These are phyloP conservation scores for Pardosa pseudoannulata DNA, from an alignment of 2,888 invertebrate species.

Conservation along the genomic window DNA sequence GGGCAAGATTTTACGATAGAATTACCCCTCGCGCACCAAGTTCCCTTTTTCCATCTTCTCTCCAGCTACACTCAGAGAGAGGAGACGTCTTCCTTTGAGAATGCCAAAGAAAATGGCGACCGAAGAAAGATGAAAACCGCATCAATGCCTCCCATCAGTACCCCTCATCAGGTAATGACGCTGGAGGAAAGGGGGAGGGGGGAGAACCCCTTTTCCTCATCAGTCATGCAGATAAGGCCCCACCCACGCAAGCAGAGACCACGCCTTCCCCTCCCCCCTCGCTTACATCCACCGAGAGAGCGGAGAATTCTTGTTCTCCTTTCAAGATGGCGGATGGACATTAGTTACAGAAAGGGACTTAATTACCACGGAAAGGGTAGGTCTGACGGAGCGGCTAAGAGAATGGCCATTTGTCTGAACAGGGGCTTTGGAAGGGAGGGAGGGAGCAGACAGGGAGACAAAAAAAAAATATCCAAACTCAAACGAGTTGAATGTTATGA, in stretches of 20 bases:
- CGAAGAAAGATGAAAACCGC: conserved; percentile 47
- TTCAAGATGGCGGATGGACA: conserved; percentile 54
- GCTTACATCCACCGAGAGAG: too few relatives aligned
- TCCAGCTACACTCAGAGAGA: not conserved
- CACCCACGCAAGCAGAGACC: conserved; percentile 29
- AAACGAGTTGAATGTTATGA: not conserved
- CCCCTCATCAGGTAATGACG: conserved; percentile 69
- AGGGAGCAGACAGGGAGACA: too few relatives aligned
- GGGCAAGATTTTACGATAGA: not conserved
- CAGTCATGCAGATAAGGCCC: conserved; percentile 69
- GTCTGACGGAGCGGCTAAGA: conserved; percentile 30
- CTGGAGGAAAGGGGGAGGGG: conserved; percentile 17
- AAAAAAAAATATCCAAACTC: too few relatives aligned
- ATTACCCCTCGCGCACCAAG: conserved; percentile 16
- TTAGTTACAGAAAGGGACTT: conserved; percentile 57
- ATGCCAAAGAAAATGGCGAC: conserved; percentile 28
- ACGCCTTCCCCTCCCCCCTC: conserved; percentile 19
- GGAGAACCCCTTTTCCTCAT: conserved; percentile 49
- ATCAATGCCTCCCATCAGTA: not conserved
- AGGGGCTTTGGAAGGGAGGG: not conserved
- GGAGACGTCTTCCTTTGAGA: conserved; percentile 21
- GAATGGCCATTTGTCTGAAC: not conserved
- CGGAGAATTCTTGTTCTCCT: conserved; percentile 12
- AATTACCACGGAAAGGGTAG: conserved; percentile 32
- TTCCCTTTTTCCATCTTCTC: not conserved